These are phyloP conservation scores for Phalanger gymnotis DNA, from an alignment of 2,797 vertebrate species.

Conservation along the genomic window DNA sequence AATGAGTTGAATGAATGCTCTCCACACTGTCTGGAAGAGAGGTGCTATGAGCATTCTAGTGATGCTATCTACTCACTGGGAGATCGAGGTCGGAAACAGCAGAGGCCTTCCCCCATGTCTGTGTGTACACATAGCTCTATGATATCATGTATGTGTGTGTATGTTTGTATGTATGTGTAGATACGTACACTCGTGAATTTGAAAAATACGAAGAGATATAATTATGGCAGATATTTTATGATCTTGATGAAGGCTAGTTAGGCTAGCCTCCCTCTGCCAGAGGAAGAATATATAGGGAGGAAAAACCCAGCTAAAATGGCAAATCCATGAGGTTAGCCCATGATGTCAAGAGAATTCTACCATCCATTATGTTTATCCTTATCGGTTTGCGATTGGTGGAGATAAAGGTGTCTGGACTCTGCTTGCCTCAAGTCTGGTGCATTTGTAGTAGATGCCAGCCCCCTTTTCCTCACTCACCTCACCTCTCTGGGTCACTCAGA, in stretches of 20 bases:
- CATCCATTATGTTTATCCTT: background rate
- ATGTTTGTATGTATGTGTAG: too few species aligned
- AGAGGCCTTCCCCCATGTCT: background rate
- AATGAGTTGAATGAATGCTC: background rate
- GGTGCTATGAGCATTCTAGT: background rate
- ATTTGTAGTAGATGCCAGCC: background rate
- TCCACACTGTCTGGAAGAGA: background rate
- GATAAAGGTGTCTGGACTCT: background rate
- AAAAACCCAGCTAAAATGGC: background rate
- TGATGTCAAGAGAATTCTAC: background rate
- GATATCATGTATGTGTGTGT: background rate
- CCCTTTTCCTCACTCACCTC: background rate
- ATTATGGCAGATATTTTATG: background rate
- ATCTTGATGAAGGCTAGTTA: background rate
- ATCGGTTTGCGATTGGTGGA: background rate
- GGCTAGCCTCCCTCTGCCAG: background rate
- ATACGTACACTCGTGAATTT: too few species aligned
- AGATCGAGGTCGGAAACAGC: background rate
- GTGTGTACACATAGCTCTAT: background rate
- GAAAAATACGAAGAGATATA: background rate
- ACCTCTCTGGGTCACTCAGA: background rate
- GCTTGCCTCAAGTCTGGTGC: background rate
- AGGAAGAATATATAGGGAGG: background rate
- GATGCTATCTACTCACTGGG: background rate
- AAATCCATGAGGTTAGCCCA: background rate